Base-by-base conservation (phyloP, 2,888 invertebrate species). In the Sinhomidia bicolor region DNA sequence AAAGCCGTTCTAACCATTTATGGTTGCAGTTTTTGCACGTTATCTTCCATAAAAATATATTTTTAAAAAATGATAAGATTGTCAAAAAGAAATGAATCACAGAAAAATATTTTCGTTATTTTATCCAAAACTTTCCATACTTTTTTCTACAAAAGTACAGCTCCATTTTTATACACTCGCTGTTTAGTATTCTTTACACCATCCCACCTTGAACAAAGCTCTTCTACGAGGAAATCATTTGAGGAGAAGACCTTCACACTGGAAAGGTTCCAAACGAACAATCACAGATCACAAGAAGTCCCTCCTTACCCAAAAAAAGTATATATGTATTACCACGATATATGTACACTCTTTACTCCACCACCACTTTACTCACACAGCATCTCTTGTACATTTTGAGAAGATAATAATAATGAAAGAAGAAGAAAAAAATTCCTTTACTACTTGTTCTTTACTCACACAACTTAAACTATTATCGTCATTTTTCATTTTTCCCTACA, bases 371-470 rank as follows among this genome's bases (percentile, higher is more conserved):
- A 47, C 47, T 12, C 12, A 65, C 32, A 54, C 76, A 47, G 47
- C n/a, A 54, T 51, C 76, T 78, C 54, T 32, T 54, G 2, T 57
- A 41, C 44, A 71, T 32, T 17, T 54, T 78, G 54, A 78, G 51
- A n/a, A n/a, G n/a, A n/a, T n/a, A n/a, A n/a, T n/a, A n/a, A 36
- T 57, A 74, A 74, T 74, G 74, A 74, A 74, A 54, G 32, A 44
- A 80, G 47, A 74, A 54, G 32, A 44, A 80, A 80, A 76, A 85
- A 85, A 78, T 79, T 51, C 65, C 54, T 85, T 80, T 76, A 51
- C 20, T 41, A 74, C 26, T 74, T n/a, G n/a, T 51, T 51, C 54
- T 85, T 80, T 76, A 51, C 20, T 41, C 54, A n/a, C 57, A 57
- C 71, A 14, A 36, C 26, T 26, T n/a, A n/a, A n/a, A 60, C 7